Base-by-base conservation (phyloP, 2,797 vertebrate species). In the Menidia menidia region DNA sequence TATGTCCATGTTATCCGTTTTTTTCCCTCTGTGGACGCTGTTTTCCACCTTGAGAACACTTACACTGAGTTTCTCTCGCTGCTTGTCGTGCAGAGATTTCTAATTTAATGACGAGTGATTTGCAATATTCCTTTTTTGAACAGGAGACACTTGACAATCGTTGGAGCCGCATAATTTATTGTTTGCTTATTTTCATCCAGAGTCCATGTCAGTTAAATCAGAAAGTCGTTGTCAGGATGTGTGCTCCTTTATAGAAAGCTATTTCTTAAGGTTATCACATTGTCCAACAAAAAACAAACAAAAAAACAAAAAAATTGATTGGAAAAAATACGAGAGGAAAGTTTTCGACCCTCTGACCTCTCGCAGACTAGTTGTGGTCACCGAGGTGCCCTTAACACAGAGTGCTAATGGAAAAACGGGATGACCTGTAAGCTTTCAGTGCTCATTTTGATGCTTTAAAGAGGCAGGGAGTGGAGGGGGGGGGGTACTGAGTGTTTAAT, bases 401-500 rank as follows among this genome's bases (percentile, higher is more conserved):
- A 71, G 67, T 74, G 82, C 80, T 47, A 80, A 67, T 51, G 71
- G 52, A 13, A 31, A 0, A 16, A 25, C 62, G 41, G 44, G 57
- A 50, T 7, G 4, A 39, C n/a, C 58, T 14, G 18, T 62, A 50
- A 61, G 19, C 59, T 32, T 70, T 4, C 32, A 31, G 58, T 30
- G n/a, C 7, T 11, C 18, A 39, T 30, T 58, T 25, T n/a, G 45
- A 47, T 47, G n/a, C 7, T 9, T 10, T 30, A 2, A 12, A n/a
- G n/a, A 53, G 4, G 60, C 12, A 25, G 25, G 52, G 16, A 33
- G 9, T 2, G 35, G 35, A 39, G 54, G 30, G 9, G 31, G 25
- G 43, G 35, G 6, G 44, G 41, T 83, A 81, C 82, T 2, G 81
- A 88, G 77, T 85, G 80, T 76, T 87, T 83, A 89, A 89, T 87